Evolutionary conservation across 2,797 vertebrate species (phyloP), one percentile per base, ranked within the genome.

Genomic region (Danio choprae): DNA sequence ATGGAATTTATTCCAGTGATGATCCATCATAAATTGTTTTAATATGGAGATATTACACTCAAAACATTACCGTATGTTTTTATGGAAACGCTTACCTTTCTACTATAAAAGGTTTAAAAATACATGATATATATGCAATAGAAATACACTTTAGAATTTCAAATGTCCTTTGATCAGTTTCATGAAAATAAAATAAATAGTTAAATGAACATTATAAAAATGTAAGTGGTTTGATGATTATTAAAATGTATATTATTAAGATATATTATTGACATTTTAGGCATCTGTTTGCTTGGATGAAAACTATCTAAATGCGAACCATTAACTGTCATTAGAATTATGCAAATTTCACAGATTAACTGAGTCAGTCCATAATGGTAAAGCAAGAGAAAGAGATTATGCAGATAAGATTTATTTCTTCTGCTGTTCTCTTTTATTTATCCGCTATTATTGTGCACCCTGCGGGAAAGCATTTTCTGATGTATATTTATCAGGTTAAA

Each of bases 401-500:
- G 44, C 46, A 60, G 18, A 80, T 78, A 72, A 70, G 55, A 78
- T 70, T 71, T 55, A 22, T 38, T 55, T 73, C 22, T 81, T 84
- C 63, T 65, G 2, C 58, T 41, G 53, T 48, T 69, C 51, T 29
- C 38, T 43, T 65, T 75, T 59, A 40, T 75, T 78, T 53, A 70
- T 78, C 48, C 40, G 22, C 62, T 53, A 65, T 44, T 73, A 48
- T 53, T 67, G 44, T 68, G 36, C 46, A 6, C 51, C 79, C 82
- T 63, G 60, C 59, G 65, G 74, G 77, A 64, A 65, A 38, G 73
- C 41, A 63, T 51, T 69, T 73, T 70, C 60, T 82, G 55, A 84
- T 84, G 70, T 78, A 75, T 81, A 79, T 85, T 87, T 81, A 84
- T 82, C 82, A 80, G 75, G 70, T 67, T 78, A 84, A 74, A 46